A percentile compares a stretch with the other conserved stretches of the same genome.
phyloP scores from a whole-genome alignment of 1,140 invertebrate genomes.

The Aethina tumida region DNA sequence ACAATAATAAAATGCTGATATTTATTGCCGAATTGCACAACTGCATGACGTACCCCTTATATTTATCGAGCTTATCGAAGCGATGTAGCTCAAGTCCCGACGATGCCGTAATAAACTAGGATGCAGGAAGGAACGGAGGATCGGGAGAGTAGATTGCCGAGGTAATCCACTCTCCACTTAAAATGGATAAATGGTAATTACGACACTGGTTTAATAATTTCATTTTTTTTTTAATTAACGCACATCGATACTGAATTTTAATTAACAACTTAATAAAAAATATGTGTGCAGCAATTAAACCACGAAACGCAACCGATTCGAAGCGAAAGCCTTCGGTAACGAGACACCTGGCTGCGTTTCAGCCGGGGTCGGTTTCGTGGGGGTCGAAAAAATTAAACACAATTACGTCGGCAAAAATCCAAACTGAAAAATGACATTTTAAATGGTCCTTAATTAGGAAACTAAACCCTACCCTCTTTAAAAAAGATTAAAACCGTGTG shows the following conservation, averaged over 20 bases:
- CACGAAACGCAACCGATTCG: not conserved
- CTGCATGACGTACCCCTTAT: too few relatives aligned
- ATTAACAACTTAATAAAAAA: not conserved
- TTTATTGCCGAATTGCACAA: too few relatives aligned
- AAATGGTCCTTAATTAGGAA: constrained; percentile 37
- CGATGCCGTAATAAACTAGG: too few relatives aligned
- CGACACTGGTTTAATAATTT: too few relatives aligned
- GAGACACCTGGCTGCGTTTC: constrained; percentile 4
- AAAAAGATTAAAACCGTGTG: constrained; percentile 37
- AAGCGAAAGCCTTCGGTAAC: not conserved
- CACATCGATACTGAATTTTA: not conserved
- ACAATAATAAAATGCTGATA: too few relatives aligned
- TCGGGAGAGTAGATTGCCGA: too few relatives aligned
- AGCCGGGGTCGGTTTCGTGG: too few relatives aligned
- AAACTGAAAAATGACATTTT: constrained; percentile 34
- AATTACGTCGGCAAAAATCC: constrained; percentile 12
- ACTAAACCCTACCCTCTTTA: constrained; percentile 35
- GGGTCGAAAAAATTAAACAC: constrained; percentile 18
- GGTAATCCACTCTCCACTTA: too few relatives aligned
- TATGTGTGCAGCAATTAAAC: not conserved
- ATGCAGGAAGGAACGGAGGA: too few relatives aligned
- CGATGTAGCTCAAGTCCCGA: too few relatives aligned
- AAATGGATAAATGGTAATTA: too few relatives aligned
- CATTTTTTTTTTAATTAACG: constrained; percentile 2
- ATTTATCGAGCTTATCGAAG: too few relatives aligned